Conservation (phyloP, 2,888 invertebrate genomes). For the Perdita meconis region DNA sequence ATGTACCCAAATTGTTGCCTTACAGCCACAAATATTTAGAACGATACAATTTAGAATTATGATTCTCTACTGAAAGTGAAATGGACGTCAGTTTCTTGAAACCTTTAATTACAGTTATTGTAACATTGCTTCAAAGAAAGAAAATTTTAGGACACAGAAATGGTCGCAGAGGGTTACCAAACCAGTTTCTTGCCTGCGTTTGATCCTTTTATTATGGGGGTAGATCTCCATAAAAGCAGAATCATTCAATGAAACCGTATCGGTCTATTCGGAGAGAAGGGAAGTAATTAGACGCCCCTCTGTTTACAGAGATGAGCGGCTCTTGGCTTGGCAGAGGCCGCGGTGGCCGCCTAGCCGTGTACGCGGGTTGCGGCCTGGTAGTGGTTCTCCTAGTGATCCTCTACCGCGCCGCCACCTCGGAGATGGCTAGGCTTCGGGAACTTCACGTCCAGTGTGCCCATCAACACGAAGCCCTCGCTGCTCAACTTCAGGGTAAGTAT, state of each 20-base stretch:
- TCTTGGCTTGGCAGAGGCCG: constrained; percentile 82
- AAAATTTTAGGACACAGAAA: no score
- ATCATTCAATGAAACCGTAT: background rate
- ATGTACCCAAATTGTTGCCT: no score
- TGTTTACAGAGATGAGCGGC: constrained; percentile 80
- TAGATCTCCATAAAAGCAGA: background rate
- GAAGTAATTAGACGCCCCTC: background rate
- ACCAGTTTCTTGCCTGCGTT: no score
- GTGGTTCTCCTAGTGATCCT: constrained; percentile 77
- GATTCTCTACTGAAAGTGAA: no score
- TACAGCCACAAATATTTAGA: no score
- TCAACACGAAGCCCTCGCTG: constrained; percentile 80
- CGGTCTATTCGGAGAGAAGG: background rate
- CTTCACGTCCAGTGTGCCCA: constrained; percentile 79
- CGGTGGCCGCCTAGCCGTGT: constrained; percentile 80
- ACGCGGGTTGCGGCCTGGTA: constrained; percentile 75
- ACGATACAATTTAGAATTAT: no score
- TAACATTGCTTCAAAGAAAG: no score
- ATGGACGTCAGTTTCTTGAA: no score
- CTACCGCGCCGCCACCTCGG: constrained; percentile 79
- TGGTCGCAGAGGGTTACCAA: no score
- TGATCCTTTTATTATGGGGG: background rate
- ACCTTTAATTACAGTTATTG: no score
- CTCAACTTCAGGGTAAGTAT: constrained; percentile 81
- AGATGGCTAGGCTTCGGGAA: constrained; percentile 80